A percentile compares a stretch with the other conserved stretches of the same genome.
These are phyloP conservation scores for Sterrhoptilus dennistouni DNA, from an alignment of 2,113 vertebrate species.

Conservation along the genomic window DNA sequence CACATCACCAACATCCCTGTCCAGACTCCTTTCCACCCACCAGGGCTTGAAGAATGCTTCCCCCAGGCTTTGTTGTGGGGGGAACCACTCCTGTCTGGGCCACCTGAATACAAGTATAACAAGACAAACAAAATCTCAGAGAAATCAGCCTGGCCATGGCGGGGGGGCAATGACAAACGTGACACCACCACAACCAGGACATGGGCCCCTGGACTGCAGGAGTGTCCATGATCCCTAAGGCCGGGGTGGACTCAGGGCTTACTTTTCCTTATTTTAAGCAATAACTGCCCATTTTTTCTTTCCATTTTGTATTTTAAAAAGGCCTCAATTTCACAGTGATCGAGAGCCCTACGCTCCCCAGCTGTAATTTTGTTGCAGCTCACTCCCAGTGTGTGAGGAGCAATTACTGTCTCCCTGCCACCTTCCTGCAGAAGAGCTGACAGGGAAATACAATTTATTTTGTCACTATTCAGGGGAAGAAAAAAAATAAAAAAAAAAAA, in stretches of 20 bases:
- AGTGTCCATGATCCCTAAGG: background rate
- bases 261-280: background rate
- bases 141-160: background rate
- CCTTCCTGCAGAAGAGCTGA: background rate
- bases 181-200: background rate
- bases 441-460: constrained; percentile 27
- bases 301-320: constrained; percentile 3
- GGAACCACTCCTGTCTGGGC: background rate
- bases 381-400: background rate
- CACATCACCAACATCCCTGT: background rate
- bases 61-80: background rate
- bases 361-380: constrained; percentile 24
- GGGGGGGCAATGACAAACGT: background rate
- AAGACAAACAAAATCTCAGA: background rate
- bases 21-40: background rate
- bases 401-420: constrained; percentile 3
- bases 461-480: background rate
- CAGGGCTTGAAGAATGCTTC: background rate
- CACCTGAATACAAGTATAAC: background rate
- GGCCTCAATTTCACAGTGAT: background rate
- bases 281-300: background rate
- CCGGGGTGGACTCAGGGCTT: accelerated
- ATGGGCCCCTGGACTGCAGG: accelerated
- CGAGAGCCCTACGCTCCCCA: accelerated
- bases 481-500: too few relatives aligned